Evolutionary conservation across 2,113 vertebrate genomes (phyloP).

Genomic region (Sialia sialis): DNA sequence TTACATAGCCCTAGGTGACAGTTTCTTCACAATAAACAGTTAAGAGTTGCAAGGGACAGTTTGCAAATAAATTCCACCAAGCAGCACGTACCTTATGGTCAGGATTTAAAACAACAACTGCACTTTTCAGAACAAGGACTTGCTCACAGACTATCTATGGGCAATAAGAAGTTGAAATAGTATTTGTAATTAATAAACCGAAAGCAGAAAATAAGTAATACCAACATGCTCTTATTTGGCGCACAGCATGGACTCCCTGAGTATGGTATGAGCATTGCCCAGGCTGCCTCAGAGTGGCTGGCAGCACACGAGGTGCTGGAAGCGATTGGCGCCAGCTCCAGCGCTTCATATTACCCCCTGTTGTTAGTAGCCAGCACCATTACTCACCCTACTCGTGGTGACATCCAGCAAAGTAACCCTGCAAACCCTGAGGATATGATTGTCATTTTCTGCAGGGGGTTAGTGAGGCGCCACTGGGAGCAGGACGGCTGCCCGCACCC

Average conservation of each 20-base stretch:
- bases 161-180: neutral
- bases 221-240: constrained; percentile 30
- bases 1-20: neutral
- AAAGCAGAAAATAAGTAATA: constrained; percentile 3
- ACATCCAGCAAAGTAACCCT: neutral
- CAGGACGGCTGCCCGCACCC: rapidly evolving
- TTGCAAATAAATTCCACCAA: neutral
- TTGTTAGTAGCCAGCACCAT: neutral
- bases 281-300: neutral
- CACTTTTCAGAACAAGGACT: neutral
- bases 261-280: neutral
- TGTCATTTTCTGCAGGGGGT: neutral
- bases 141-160: neutral
- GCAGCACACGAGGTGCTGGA: neutral
- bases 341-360: neutral
- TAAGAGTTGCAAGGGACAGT: neutral
- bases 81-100: neutral
- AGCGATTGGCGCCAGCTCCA: neutral
- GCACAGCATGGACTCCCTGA: neutral
- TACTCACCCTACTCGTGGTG: neutral
- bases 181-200: constrained; percentile 7
- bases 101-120: neutral
- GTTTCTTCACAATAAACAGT: neutral
- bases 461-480: rapidly evolving
- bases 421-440: neutral